A percentile compares a stretch with the other conserved stretches of the same genome.
Conservation (phyloP, 2,113 vertebrate species). For the Bungarus multicinctus region DNA sequence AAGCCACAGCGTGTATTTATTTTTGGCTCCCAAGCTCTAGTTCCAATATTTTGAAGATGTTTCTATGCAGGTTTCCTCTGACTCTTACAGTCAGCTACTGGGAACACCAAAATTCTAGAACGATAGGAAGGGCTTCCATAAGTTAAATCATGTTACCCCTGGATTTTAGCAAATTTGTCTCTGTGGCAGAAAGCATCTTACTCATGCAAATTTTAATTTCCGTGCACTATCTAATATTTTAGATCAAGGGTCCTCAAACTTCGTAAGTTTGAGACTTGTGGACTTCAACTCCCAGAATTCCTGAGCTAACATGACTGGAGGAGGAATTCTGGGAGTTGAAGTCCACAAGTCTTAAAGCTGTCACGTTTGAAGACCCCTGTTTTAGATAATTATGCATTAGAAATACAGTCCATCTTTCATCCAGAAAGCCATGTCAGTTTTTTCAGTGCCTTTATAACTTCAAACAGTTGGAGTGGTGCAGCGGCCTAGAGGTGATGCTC, state of each 20-base stretch:
- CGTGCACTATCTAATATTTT: not conserved
- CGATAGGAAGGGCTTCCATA: not conserved
- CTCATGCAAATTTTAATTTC: not conserved
- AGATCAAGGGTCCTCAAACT: not conserved
- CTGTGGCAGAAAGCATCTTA: not conserved
- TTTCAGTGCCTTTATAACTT: no score
- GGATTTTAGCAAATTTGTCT: not conserved
- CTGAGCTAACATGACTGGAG: no score
- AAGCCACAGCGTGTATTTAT: not conserved
- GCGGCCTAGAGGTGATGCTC: no score
- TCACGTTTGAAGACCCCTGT: no score
- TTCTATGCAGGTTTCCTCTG: not conserved
- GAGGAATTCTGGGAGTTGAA: no score
- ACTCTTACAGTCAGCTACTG: not conserved
- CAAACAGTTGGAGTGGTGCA: no score
- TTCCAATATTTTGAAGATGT: not conserved
- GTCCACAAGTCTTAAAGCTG: no score
- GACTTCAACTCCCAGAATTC: no score
- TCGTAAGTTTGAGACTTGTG: no score
- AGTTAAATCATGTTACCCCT: not conserved
- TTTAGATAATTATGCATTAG: no score
- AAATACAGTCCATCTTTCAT: no score
- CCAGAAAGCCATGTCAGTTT: no score
- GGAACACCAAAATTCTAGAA: not conserved
- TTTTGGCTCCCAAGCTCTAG: not conserved